phyloP scores from a whole-genome alignment of 2,888 invertebrate genomes.

The Carterocephalus palaemon region DNA sequence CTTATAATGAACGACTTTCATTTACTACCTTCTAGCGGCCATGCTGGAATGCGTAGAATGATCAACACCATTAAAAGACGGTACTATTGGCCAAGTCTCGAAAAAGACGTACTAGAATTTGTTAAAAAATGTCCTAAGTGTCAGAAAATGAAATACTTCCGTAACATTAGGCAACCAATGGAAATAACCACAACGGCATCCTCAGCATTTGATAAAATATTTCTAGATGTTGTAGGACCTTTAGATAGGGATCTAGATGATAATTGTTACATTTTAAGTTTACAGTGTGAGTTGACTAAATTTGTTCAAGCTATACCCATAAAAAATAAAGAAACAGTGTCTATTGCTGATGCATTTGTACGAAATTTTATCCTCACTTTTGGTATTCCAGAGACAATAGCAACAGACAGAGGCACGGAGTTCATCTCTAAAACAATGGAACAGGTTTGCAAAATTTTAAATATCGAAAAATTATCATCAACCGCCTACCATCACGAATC shows the following conservation, averaged over 20 bases:
- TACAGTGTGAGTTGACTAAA: too few species aligned
- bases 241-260: slow-evolving; percentile 25
- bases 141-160: slow-evolving; percentile 25
- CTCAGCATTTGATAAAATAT: too few species aligned
- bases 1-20: slow-evolving; percentile 11
- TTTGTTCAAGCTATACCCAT: not conserved
- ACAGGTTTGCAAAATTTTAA: slow-evolving; percentile 26
- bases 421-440: slow-evolving; percentile 15
- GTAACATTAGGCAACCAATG: slow-evolving; percentile 23
- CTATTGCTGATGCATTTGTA: slow-evolving; percentile 4
- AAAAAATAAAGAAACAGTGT: not conserved
- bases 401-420: slow-evolving; percentile 3
- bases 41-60: slow-evolving; percentile 23
- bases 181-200: slow-evolving; percentile 20
- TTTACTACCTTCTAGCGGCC: slow-evolving; percentile 17
- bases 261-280: slow-evolving; percentile 26
- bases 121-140: slow-evolving; percentile 29
- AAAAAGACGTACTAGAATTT: slow-evolving; percentile 27
- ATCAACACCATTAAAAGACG: slow-evolving; percentile 20
- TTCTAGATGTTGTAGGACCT: slow-evolving; percentile 22
- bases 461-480: slow-evolving; percentile 24
- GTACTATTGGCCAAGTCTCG: slow-evolving; percentile 17
- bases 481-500: slow-evolving; percentile 28
- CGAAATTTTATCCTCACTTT: slow-evolving; percentile 2
- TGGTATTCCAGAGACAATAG: slow-evolving; percentile 5